Base-by-base conservation (phyloP, 2,888 invertebrate species). In the Hesperia comma region DNA sequence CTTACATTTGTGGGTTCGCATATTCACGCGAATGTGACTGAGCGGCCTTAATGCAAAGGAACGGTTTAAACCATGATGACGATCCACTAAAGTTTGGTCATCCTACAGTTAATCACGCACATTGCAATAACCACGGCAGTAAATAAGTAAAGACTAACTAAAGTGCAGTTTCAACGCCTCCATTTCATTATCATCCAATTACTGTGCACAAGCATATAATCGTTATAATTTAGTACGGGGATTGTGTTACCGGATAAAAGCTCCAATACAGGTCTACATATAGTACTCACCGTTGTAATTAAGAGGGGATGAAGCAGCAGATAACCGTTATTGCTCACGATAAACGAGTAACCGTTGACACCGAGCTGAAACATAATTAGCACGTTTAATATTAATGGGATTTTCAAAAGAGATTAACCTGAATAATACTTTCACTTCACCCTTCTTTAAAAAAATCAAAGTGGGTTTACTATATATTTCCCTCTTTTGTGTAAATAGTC, bases 251-350 rank as follows among this genome's bases (percentile, higher is more conserved):
- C 0, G 17, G 10, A 56, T 32, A 32, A 32, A 53, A 32, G 53
- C 26, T 43, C 21, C 19, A 58, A 43, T 7, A 43, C 1, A 37
- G 8, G 8, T 15, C 26, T 33, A 17, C 8, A 10, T 43, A 49
- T 49, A 53, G 6, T 68, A 89, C 95, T 95, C 89, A 98, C 97
- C 79, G 96, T 95, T 14, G 99, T 98, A 72, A 97, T 94, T 70
- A 98, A 94, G 80, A 99, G 96, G 0, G 99, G 99, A 94, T 99
- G 99, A 75, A 98, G 95, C 64, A 99, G 93, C 51, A 99, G 94
- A 85, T 98, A 99, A 1, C 99, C 99, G 86, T 99, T 99, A 85
- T 99, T 99, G 77, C 98, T 99, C 19, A 99, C 96, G 75, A 99
- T 97, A 88, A 99, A 99, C 0, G 98, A 97, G 88, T 99, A 99